These are phyloP conservation scores for Dendrolimus houi DNA, from an alignment of 2,888 invertebrate genomes.

Conservation along the genomic window DNA sequence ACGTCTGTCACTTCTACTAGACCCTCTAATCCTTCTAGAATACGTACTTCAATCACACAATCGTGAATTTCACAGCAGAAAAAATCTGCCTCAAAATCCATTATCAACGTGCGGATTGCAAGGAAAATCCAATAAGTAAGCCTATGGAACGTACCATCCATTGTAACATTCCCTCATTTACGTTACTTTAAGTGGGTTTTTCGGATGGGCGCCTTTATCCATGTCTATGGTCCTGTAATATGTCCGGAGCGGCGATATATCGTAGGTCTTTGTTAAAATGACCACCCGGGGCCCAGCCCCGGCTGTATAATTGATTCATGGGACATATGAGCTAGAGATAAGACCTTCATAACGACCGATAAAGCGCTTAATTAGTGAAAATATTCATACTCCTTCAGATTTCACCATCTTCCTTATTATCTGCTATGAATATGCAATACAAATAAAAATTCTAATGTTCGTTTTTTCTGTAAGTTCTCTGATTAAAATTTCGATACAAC, in stretches of 20 bases:
- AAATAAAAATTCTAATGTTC: too few relatives aligned
- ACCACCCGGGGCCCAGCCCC: conserved; percentile 15
- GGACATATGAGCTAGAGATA: conserved; percentile 39
- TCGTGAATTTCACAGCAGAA: not conserved
- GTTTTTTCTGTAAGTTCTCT: too few relatives aligned
- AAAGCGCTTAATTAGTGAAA: conserved; percentile 35
- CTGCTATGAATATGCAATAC: too few relatives aligned
- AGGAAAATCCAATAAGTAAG: not conserved
- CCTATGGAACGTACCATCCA: not conserved
- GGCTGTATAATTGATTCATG: conserved; percentile 46
- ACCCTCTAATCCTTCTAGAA: too few relatives aligned
- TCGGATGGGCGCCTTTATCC: conserved; percentile 21
- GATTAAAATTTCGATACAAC: too few relatives aligned
- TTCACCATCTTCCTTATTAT: too few relatives aligned
- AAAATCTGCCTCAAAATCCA: not conserved
- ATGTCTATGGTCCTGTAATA: conserved; percentile 13
- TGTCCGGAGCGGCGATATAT: conserved; percentile 21
- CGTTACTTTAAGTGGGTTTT: conserved; percentile 20
- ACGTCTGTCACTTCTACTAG: too few relatives aligned
- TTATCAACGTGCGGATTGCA: not conserved
- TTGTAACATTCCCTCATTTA: not conserved
- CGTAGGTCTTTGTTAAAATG: conserved; percentile 29
- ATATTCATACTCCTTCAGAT: conserved; percentile 12
- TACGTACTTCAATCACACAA: not conserved
- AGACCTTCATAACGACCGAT: conserved; percentile 37